These are phyloP conservation scores for Actinia equina DNA, from an alignment of 64 coral and sea anemone genomes.

Conservation along the genomic window DNA sequence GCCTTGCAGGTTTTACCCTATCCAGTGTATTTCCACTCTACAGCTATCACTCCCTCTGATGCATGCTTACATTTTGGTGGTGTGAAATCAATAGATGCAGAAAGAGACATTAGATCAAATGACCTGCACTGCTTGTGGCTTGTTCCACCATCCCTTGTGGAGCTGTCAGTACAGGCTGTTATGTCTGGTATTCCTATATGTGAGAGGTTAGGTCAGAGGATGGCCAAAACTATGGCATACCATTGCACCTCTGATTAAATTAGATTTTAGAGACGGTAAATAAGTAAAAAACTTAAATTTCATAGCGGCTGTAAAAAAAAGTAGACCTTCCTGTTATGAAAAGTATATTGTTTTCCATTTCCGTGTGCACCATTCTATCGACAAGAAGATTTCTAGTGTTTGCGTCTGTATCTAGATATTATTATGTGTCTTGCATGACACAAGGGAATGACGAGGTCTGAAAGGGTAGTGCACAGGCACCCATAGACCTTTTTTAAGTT, in stretches of 20 bases:
- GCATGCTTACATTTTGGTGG: constrained; percentile 96
- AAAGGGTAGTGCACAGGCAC: too few species aligned
- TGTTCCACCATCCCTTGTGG: constrained; percentile 53
- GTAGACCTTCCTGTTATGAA: too few species aligned
- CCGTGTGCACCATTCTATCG: too few species aligned
- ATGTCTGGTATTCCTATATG: constrained; percentile 19
- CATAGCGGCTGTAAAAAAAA: too few species aligned
- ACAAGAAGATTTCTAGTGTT: too few species aligned
- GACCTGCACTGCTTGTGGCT: constrained; percentile 80
- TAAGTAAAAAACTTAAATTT: too few species aligned
- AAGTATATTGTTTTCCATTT: too few species aligned
- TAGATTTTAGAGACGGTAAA: not conserved
- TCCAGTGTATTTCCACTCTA: constrained; percentile 90
- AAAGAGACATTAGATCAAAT: constrained; percentile 49
- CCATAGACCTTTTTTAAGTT: too few species aligned
- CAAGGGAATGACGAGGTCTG: too few species aligned
- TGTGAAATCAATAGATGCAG: constrained; percentile 56
- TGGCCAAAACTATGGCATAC: constrained; percentile 52
- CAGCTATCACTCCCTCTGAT: constrained; percentile 78
- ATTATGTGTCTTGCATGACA: too few species aligned
- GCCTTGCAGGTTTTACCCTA: constrained; percentile 53
- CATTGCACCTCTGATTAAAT: not conserved
- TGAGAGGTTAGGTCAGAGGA: constrained; percentile 24
- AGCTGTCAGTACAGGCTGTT: too few species aligned
- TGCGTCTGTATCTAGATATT: too few species aligned